Conservation (phyloP, 2,797 vertebrate species). For the Neoniphon sammara region DNA sequence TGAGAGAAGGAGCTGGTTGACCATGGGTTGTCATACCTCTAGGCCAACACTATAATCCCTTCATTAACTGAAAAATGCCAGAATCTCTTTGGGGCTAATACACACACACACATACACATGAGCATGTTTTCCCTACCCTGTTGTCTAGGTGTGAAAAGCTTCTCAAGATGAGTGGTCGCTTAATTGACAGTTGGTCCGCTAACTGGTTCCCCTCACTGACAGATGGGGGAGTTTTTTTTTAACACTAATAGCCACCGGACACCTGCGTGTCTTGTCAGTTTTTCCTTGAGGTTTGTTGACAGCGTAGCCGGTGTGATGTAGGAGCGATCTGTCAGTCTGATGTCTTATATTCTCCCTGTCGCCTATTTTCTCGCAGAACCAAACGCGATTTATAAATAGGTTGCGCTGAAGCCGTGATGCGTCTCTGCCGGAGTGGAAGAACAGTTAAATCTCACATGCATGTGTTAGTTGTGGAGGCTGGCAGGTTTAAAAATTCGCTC, state of each 20-base stretch:
- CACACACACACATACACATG: slow-evolving; percentile 18
- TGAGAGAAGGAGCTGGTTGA: neutral
- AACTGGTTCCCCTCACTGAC: slow-evolving; percentile 65
- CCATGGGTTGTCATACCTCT: slow-evolving; percentile 9
- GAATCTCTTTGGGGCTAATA: slow-evolving; percentile 2
- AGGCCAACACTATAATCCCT: slow-evolving; percentile 17
- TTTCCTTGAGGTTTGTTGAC: slow-evolving; percentile 68
- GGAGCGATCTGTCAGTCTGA: slow-evolving; percentile 68
- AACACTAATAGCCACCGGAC: slow-evolving; percentile 74
- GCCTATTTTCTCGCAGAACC: slow-evolving; percentile 33
- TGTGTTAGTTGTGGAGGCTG: too few relatives aligned
- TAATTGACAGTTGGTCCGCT: slow-evolving; percentile 77
- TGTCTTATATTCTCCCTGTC: slow-evolving; percentile 54
- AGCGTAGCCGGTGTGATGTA: slow-evolving; percentile 55
- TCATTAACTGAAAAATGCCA: slow-evolving; percentile 3
- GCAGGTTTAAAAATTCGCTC: too few relatives aligned
- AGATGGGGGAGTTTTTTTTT: slow-evolving; percentile 64
- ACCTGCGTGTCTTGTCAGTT: slow-evolving; percentile 70
- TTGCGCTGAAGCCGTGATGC: slow-evolving; percentile 21
- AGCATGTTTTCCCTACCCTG: slow-evolving; percentile 18
- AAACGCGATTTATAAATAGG: slow-evolving; percentile 63
- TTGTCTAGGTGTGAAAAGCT: slow-evolving; percentile 41
- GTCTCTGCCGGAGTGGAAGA: slow-evolving; percentile 36
- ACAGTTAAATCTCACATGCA: too few relatives aligned
- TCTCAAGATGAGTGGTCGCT: slow-evolving; percentile 59